Conservation (phyloP, 2,797 vertebrate species). For the Thamnophis elegans region DNA sequence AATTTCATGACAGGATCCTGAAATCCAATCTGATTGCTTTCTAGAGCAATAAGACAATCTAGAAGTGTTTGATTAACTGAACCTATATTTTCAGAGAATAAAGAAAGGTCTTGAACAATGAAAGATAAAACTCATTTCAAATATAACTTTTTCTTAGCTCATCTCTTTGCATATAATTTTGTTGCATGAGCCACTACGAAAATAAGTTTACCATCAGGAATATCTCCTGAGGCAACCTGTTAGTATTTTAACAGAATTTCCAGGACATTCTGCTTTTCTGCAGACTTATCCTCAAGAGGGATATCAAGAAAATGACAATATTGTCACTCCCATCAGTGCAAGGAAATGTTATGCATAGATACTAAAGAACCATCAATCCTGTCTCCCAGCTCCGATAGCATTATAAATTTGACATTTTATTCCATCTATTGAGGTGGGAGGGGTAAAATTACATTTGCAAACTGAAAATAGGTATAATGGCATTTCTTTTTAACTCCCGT, state of each 20-base stretch:
- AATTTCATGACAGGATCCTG: not conserved
- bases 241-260: constrained; percentile 4
- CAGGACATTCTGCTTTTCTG: not conserved
- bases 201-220: not conserved
- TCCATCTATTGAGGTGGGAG: constrained; percentile 33
- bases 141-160: not conserved
- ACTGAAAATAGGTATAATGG: constrained; percentile 35
- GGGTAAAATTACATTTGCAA: constrained; percentile 41
- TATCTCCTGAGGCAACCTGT: not conserved
- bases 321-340: constrained; percentile 10
- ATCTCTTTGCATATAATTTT: not conserved
- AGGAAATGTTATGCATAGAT: not conserved
- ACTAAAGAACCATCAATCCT: not conserved
- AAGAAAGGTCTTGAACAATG: not conserved
- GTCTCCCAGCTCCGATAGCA: constrained; percentile 6
- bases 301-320: constrained; percentile 28
- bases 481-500: constrained; percentile 21
- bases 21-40: not conserved
- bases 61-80: not conserved
- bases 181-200: not conserved
- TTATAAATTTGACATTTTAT: constrained; percentile 53
- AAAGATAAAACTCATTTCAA: not conserved
- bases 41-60: not conserved
- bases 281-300: constrained; percentile 13
- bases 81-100: not conserved